Percentiles rank a stretch among this genome's conserved stretches.
Conservation (phyloP, 1,140 invertebrate genomes). For the Elysia chlorotica region DNA sequence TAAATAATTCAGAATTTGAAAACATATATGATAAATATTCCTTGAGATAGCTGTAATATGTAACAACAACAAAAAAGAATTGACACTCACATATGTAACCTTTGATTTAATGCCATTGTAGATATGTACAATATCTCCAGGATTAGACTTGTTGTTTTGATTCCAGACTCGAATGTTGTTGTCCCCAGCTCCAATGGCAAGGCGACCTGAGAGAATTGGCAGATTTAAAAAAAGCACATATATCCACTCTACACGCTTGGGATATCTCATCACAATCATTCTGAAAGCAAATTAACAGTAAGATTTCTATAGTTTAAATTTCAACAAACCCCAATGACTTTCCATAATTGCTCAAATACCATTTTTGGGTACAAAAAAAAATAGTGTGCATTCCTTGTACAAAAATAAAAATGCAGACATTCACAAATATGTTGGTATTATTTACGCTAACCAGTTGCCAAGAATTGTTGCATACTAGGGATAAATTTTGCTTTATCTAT, state of each 20-base stretch:
- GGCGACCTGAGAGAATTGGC: constrained; percentile 39
- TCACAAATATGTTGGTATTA: too few species aligned
- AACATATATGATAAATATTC: background rate
- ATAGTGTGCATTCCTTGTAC: too few species aligned
- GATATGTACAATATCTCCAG: constrained; percentile 64
- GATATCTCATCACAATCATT: background rate
- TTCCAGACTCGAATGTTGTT: constrained; percentile 76
- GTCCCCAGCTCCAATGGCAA: constrained; percentile 75
- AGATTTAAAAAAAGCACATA: too few species aligned
- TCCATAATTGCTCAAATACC: background rate
- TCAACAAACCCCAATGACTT: background rate
- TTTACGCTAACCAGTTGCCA: too few species aligned
- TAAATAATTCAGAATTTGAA: background rate
- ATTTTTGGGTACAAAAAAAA: background rate
- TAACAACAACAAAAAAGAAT: background rate
- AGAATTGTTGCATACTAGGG: too few species aligned
- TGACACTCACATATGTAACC: constrained; percentile 69
- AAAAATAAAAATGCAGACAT: too few species aligned
- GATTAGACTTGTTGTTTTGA: constrained; percentile 57
- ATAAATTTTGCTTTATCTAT: too few species aligned
- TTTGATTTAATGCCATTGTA: constrained; percentile 78
- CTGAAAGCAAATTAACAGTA: background rate
- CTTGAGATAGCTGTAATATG: background rate
- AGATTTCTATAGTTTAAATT: background rate
- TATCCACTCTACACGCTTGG: too few species aligned